Percentiles rank a stretch among this genome's conserved stretches.
Conservation (phyloP, 2,113 vertebrate species). For the Xenopus borealis region DNA sequence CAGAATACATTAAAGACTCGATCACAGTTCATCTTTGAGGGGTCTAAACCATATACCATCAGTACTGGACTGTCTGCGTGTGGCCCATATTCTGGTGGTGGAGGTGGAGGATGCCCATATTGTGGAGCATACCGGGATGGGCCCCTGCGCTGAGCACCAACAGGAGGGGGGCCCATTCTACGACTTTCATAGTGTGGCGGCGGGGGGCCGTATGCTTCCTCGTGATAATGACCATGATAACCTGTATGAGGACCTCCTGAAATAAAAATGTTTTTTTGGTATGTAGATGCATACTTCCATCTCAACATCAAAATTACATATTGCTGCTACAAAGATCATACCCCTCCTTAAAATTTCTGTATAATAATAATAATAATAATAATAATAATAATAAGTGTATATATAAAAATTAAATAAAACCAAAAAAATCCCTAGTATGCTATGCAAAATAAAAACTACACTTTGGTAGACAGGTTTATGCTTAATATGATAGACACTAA, state of each 20-base stretch:
- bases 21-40: slow-evolving; percentile 85
- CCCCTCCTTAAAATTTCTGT: too few species aligned
- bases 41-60: slow-evolving; percentile 89
- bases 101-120: slow-evolving; percentile 76
- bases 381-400: too few species aligned
- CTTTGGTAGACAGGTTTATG: too few species aligned
- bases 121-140: slow-evolving; percentile 77
- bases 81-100: slow-evolving; percentile 76
- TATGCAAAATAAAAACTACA: too few species aligned
- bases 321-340: too few species aligned
- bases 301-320: not conserved
- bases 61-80: slow-evolving; percentile 87
- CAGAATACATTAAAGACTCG: slow-evolving; percentile 91
- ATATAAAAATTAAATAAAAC: too few species aligned
- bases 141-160: slow-evolving; percentile 75
- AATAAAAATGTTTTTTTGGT: not conserved
- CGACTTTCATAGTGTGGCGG: slow-evolving; percentile 85
- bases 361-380: too few species aligned
- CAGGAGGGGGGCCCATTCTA: slow-evolving; percentile 79
- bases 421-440: too few species aligned
- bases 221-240: slow-evolving; percentile 80
- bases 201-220: slow-evolving; percentile 82
- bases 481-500: too few species aligned
- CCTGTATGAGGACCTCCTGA: slow-evolving; percentile 80
- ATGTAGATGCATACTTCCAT: too few species aligned